Percentiles rank a stretch among this genome's conserved stretches.
phyloP scores from a whole-genome alignment of 2,888 invertebrate genomes.

The Lochmaea crataegi region DNA sequence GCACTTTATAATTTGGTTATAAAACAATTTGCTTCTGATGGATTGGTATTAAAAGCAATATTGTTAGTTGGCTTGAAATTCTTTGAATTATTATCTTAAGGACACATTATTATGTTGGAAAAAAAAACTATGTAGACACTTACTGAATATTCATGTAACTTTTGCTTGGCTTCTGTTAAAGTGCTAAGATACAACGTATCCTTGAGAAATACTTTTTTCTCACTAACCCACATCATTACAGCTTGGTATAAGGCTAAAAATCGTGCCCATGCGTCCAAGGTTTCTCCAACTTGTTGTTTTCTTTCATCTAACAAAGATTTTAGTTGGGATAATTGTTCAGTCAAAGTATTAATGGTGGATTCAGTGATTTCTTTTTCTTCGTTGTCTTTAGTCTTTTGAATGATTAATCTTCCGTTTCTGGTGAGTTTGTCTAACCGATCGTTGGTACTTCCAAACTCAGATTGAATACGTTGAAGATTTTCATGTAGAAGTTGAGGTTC shows the following conservation, averaged over 20 bases:
- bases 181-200: constrained; percentile 83
- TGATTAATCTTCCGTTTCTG: constrained; percentile 81
- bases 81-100: no score
- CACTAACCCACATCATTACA: constrained; percentile 85
- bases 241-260: constrained; percentile 86
- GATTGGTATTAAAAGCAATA: no score
- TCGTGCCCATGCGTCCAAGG: constrained; percentile 88
- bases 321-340: constrained; percentile 83
- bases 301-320: constrained; percentile 85
- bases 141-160: constrained; percentile 89
- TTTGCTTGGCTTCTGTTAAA: constrained; percentile 84
- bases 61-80: no score
- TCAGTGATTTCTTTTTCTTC: constrained; percentile 81
- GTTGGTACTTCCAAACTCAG: constrained; percentile 76
- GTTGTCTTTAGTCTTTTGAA: constrained; percentile 82
- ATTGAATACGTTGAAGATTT: constrained; percentile 79
- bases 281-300: constrained; percentile 85
- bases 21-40: no score
- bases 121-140: constrained; percentile 51
- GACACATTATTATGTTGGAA: no score
- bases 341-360: constrained; percentile 79
- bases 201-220: constrained; percentile 82
- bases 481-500: constrained; percentile 84
- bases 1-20: no score
- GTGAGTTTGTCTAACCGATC: constrained; percentile 84